These are phyloP conservation scores for Cacatua alba DNA, from an alignment of 2,113 vertebrate genomes.

Conservation along the genomic window DNA sequence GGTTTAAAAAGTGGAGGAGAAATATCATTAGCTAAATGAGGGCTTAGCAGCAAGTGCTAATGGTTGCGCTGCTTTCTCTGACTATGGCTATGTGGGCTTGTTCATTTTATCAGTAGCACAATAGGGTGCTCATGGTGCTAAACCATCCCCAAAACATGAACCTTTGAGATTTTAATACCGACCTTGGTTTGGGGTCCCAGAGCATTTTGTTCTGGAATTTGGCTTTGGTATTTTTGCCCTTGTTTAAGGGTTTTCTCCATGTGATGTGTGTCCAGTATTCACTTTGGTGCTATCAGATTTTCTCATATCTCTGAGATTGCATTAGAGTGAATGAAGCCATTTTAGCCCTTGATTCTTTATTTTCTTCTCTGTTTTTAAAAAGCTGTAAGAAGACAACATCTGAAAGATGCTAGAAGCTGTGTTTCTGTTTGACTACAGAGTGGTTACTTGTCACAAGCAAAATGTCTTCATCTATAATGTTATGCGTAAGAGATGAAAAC, in stretches of 20 bases:
- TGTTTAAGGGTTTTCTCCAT: not conserved
- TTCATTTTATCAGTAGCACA: not conserved
- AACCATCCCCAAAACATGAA: not conserved
- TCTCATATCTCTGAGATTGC: not conserved
- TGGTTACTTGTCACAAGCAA: not conserved
- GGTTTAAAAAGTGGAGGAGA: conserved; percentile 1
- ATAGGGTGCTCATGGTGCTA: not conserved
- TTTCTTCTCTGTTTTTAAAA: conserved; percentile 9
- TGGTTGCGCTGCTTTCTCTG: not conserved
- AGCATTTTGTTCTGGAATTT: not conserved
- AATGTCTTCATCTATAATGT: not conserved
- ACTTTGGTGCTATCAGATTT: not conserved
- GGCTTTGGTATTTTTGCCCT: not conserved
- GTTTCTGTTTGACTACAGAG: not conserved
- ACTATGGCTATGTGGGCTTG: not conserved
- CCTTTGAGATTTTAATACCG: not conserved
- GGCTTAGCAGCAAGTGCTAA: not conserved
- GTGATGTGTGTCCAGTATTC: not conserved
- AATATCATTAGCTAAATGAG: conserved; percentile 1
- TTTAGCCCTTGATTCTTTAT: not conserved
- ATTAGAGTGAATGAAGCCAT: not conserved
- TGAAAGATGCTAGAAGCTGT: not conserved
- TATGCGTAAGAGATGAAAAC: conserved; percentile 42
- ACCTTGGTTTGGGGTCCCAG: not conserved
- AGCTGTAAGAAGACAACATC: not conserved